These are phyloP conservation scores for Diachasmimorpha longicaudata DNA, from an alignment of 1,140 invertebrate genomes.

Conservation along the genomic window DNA sequence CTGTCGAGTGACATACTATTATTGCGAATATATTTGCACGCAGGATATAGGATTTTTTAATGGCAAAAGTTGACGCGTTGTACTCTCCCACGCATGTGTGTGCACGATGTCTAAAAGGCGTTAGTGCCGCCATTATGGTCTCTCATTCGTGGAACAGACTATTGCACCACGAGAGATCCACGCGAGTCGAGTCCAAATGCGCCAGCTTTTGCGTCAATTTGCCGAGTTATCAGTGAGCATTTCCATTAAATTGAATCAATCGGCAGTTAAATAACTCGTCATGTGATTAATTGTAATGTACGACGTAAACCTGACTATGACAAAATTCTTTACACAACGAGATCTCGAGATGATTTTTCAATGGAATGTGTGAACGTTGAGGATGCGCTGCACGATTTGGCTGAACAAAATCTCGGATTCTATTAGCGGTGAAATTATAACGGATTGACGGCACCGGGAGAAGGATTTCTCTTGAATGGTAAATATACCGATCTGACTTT, in stretches of 20 bases:
- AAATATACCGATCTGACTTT: constrained; percentile 51
- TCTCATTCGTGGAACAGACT: constrained; percentile 9
- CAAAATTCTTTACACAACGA: not conserved
- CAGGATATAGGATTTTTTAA: not conserved
- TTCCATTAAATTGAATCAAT: not conserved
- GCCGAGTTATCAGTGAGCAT: not conserved
- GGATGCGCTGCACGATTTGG: constrained; percentile 51
- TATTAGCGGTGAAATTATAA: constrained; percentile 63
- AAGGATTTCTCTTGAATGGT: constrained; percentile 60
- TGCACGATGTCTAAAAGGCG: not conserved
- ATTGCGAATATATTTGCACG: not conserved
- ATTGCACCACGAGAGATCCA: constrained; percentile 22
- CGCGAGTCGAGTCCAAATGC: not conserved
- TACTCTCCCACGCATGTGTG: constrained; percentile 8
- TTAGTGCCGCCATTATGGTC: not conserved
- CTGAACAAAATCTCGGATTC: constrained; percentile 60
- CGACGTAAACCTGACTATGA: not conserved
- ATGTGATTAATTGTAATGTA: not conserved
- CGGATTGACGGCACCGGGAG: constrained; percentile 53
- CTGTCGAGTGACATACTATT: constrained; percentile 15
- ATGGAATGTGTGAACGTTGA: constrained; percentile 23
- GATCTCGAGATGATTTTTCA: not conserved
- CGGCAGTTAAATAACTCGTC: not conserved
- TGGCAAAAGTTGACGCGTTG: constrained; percentile 10
- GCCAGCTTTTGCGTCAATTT: not conserved